A percentile compares a stretch with the other conserved stretches of the same genome.
Conservation (phyloP, 2,797 vertebrate genomes). For the Nasua narica region DNA sequence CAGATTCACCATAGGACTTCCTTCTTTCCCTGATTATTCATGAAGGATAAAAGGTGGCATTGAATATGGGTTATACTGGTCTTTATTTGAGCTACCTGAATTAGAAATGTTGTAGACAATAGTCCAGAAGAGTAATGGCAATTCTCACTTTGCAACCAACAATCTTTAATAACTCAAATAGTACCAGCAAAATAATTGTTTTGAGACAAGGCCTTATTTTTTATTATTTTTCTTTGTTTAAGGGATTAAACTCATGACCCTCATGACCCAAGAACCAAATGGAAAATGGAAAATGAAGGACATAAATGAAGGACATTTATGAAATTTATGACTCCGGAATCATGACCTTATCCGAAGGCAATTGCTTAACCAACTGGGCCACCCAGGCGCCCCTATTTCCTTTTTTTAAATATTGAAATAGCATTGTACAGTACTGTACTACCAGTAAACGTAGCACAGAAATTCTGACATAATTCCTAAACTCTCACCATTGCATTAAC, state of each 20-base stretch:
- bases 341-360: too few species aligned
- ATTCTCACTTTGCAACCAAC: neutral
- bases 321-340: too few species aligned
- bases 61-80: neutral
- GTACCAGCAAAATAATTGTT: neutral
- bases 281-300: neutral
- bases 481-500: neutral
- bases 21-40: neutral
- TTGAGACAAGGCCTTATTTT: neutral
- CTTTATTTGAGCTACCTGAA: neutral
- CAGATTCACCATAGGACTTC: neutral
- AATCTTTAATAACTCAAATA: neutral
- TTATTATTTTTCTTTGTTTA: too few species aligned
- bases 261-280: neutral
- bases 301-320: too few species aligned
- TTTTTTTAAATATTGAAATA: neutral
- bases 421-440: accelerated
- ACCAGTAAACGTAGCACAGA: neutral
- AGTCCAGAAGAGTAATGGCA: neutral
- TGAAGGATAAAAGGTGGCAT: neutral
- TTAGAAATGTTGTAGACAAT: neutral
- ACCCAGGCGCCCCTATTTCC: too few species aligned
- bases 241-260: too few species aligned
- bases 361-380: too few species aligned
- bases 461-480: neutral